Conservation (phyloP, 2,113 vertebrate species). For the Plecturocebus donacophilus region DNA sequence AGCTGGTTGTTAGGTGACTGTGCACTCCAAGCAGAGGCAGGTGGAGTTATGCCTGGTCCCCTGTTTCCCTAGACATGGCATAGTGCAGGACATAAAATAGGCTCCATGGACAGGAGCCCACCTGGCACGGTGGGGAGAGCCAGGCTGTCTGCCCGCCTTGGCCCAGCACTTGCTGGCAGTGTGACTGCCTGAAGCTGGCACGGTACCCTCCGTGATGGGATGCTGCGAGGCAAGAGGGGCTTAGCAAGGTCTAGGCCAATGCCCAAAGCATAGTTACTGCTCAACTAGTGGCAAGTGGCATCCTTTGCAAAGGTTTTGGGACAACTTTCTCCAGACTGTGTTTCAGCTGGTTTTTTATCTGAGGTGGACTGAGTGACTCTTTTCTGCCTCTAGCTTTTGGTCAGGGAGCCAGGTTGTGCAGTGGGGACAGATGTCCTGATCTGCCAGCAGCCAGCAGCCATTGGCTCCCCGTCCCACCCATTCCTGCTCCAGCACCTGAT, state of each 20-base stretch:
- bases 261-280: not conserved
- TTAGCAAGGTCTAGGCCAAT: not conserved
- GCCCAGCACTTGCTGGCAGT: not conserved
- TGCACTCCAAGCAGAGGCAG: not conserved
- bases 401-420: constrained; percentile 46
- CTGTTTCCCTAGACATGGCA: not conserved
- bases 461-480: not conserved
- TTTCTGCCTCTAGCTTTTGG: constrained; percentile 40
- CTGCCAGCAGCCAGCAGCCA: not conserved
- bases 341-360: not conserved
- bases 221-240: not conserved
- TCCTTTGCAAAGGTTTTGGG: not conserved
- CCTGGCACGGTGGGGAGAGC: not conserved
- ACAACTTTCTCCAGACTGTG: not conserved
- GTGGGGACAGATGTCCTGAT: not conserved
- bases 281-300: not conserved
- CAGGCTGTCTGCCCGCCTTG: not conserved
- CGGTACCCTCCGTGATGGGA: not conserved
- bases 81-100: rapidly evolving
- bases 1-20: not conserved
- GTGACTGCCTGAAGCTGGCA: not conserved
- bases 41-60: rapidly evolving
- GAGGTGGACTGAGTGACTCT: constrained; percentile 41
- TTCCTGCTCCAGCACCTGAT: not conserved
- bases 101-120: not conserved